Conservation (phyloP, 2,113 vertebrate genomes). For the Pagrus major region DNA sequence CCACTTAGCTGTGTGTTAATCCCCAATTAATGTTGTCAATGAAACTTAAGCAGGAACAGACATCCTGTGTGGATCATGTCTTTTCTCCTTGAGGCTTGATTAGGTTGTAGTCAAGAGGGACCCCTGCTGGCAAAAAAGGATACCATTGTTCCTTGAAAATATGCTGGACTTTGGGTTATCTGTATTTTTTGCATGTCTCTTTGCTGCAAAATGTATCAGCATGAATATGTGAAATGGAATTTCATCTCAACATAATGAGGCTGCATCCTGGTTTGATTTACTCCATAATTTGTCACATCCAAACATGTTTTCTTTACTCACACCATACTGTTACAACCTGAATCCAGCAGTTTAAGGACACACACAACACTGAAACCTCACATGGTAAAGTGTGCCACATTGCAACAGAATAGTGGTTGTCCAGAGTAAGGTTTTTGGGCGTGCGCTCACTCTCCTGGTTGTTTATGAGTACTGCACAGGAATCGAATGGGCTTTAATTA, state of each 20-base stretch:
- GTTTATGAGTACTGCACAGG: background rate
- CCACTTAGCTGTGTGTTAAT: background rate
- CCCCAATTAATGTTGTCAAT: background rate
- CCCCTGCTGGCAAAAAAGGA: slow-evolving; percentile 18
- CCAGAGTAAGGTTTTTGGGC: background rate
- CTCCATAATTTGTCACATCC: background rate
- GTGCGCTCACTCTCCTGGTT: background rate
- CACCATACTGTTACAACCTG: background rate
- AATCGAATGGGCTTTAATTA: background rate
- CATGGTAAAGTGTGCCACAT: background rate
- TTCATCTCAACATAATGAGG: background rate
- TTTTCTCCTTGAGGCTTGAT: background rate
- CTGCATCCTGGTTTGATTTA: background rate
- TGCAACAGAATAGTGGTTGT: background rate
- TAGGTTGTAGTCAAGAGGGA: slow-evolving; percentile 15
- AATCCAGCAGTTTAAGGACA: background rate
- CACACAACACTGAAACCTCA: background rate
- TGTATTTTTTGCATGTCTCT: background rate
- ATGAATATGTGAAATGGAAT: background rate
- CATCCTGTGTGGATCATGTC: background rate
- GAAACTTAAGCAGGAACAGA: background rate
- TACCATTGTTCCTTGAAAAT: no score
- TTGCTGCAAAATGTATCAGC: background rate
- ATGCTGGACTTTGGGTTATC: background rate
- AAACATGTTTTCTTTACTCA: background rate